Conservation (phyloP, 2,797 vertebrate genomes). For the Syngnathus rostellatus region DNA sequence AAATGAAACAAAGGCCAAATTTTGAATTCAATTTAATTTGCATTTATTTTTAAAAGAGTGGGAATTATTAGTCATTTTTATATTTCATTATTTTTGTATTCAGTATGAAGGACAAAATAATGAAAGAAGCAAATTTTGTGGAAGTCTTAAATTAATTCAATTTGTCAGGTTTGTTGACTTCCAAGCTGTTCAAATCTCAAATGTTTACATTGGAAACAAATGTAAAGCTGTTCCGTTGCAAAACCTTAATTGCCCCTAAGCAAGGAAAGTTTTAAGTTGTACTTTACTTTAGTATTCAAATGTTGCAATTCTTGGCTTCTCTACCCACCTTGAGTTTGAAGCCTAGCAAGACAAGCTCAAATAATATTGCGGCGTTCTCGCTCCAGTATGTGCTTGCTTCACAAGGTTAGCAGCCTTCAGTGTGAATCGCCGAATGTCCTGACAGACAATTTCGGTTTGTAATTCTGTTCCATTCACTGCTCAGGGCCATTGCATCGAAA, state of each 20-base stretch:
- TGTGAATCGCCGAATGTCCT: background rate
- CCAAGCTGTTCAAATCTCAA: too few species aligned
- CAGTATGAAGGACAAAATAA: background rate
- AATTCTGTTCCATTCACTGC: conserved; percentile 4
- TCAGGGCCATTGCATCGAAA: background rate
- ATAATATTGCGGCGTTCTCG: background rate
- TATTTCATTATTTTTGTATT: background rate
- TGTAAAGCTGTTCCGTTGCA: too few species aligned
- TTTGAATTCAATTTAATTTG: too few species aligned
- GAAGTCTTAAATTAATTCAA: too few species aligned
- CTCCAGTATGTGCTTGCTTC: background rate
- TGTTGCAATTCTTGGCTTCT: background rate
- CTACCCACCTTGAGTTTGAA: background rate
- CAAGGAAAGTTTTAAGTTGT: too few species aligned
- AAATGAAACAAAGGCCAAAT: too few species aligned
- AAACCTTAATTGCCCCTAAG: too few species aligned
- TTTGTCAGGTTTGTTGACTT: too few species aligned
- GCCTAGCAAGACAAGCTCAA: background rate
- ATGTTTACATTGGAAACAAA: too few species aligned
- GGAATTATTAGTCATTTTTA: too few species aligned
- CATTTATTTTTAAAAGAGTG: too few species aligned
- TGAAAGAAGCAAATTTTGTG: too few species aligned
- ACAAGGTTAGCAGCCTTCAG: conserved; percentile 3
- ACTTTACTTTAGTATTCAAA: background rate
- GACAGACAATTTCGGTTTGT: conserved; percentile 7